Conservation (phyloP, 1,140 invertebrate species). For the Drosophila neocordata region DNA sequence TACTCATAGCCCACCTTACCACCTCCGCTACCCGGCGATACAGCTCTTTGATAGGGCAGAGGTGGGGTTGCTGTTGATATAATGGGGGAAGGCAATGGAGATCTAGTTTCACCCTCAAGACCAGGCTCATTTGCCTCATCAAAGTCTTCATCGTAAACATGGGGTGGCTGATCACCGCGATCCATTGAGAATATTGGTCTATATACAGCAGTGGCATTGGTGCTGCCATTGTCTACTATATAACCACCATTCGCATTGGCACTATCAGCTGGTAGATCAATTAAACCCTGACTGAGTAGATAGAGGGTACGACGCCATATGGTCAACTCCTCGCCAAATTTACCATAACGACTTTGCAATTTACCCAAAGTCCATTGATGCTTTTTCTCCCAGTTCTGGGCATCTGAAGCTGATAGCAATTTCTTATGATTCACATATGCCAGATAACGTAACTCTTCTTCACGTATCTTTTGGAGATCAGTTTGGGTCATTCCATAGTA, state of each 20-base stretch:
- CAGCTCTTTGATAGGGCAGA: slow-evolving; percentile 30
- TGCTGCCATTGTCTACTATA: slow-evolving; percentile 51
- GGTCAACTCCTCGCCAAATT: slow-evolving; percentile 54
- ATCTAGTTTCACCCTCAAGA: slow-evolving; percentile 55
- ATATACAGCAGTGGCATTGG: slow-evolving; percentile 59
- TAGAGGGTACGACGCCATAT: slow-evolving; percentile 69
- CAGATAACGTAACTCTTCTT: slow-evolving; percentile 64
- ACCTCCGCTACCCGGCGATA: slow-evolving; percentile 12
- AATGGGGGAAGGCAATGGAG: slow-evolving; percentile 24
- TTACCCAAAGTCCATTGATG: slow-evolving; percentile 51
- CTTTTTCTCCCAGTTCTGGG: slow-evolving; percentile 43
- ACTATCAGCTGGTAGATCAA: slow-evolving; percentile 47
- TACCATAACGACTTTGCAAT: slow-evolving; percentile 48
- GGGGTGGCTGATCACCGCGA: slow-evolving; percentile 76
- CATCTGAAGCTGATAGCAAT: slow-evolving; percentile 37
- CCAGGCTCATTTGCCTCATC: slow-evolving; percentile 68
- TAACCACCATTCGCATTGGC: slow-evolving; percentile 42
- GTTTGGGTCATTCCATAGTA: slow-evolving; percentile 64
- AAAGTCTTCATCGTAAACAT: slow-evolving; percentile 64
- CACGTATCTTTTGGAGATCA: slow-evolving; percentile 74
- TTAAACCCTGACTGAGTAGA: slow-evolving; percentile 64
- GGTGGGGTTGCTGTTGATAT: slow-evolving; percentile 41
- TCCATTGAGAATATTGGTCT: slow-evolving; percentile 68
- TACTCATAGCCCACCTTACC: slow-evolving; percentile 53
- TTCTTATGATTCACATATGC: slow-evolving; percentile 65